Evolutionary conservation across 2,888 invertebrate species (phyloP).

Genomic region (Eristalis tenax): DNA sequence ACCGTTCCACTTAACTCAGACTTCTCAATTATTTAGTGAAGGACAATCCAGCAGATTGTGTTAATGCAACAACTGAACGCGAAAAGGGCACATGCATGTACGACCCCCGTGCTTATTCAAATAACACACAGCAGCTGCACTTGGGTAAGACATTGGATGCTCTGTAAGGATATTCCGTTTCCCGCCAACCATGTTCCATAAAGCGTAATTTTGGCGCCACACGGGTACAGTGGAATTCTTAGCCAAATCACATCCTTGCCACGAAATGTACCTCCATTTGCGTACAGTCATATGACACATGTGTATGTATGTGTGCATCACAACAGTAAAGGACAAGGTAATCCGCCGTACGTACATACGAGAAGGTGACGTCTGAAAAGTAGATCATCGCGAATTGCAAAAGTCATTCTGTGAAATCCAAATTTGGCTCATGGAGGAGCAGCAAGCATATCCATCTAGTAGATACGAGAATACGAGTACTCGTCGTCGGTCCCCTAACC

Average conservation of each 20-base stretch:
- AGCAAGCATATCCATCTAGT: not conserved
- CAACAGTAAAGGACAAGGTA: constrained; percentile 51
- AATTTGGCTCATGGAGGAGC: constrained; percentile 42
- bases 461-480: no score
- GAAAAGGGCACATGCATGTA: constrained; percentile 22
- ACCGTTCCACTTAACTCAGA: constrained; percentile 20
- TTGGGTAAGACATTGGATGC: not conserved
- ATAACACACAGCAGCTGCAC: not conserved
- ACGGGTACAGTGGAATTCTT: constrained; percentile 34
- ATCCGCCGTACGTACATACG: constrained; percentile 44
- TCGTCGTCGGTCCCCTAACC: no score
- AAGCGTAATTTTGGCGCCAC: constrained; percentile 33
- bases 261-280: constrained; percentile 6
- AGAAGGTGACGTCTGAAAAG: constrained; percentile 54
- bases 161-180: not conserved
- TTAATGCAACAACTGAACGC: constrained; percentile 37
- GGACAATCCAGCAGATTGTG: constrained; percentile 44
- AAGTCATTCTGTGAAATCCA: constrained; percentile 60
- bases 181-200: not conserved
- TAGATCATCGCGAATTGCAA: constrained; percentile 63
- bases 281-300: no score
- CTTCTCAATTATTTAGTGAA: constrained; percentile 47
- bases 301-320: not conserved
- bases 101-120: not conserved
- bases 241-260: constrained; percentile 56